Conservation (phyloP, 2,888 invertebrate species). For the Drosophila limbata region DNA sequence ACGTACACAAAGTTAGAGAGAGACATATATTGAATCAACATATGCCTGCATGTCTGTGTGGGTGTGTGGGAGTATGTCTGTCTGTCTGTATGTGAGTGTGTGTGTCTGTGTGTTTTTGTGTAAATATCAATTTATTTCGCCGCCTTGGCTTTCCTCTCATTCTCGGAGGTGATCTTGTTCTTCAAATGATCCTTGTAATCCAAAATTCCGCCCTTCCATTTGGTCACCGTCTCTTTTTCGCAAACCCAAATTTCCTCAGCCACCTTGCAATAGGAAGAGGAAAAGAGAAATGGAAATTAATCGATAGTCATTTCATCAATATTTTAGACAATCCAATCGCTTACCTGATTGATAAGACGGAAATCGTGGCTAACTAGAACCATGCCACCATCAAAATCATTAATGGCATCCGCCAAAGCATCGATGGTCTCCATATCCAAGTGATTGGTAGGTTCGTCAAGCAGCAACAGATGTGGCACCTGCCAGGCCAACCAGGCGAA, state of each 20-base stretch:
- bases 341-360: constrained; percentile 98
- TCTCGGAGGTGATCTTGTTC: constrained; percentile 91
- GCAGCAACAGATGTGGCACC: constrained; percentile 95
- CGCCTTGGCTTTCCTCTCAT: constrained; percentile 78
- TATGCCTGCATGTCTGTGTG: constrained; percentile 13
- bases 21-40: constrained; percentile 20
- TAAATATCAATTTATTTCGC: constrained; percentile 56
- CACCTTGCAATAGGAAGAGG: constrained; percentile 88
- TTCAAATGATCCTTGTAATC: constrained; percentile 98
- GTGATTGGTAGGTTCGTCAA: constrained; percentile 95
- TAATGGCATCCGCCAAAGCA: constrained; percentile 98
- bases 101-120: constrained; percentile 17
- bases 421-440: constrained; percentile 99
- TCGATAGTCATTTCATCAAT: neutral
- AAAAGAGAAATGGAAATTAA: neutral
- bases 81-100: constrained; percentile 19
- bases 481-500: constrained; percentile 99
- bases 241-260: constrained; percentile 99
- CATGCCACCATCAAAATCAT: constrained; percentile 99
- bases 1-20: constrained; percentile 13
- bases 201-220: constrained; percentile 98
- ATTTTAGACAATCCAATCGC: neutral
- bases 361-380: constrained; percentile 99
- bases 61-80: constrained; percentile 14
- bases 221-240: constrained; percentile 97